phyloP scores from a whole-genome alignment of 1,140 invertebrate species.

The Drosophila leontia region DNA sequence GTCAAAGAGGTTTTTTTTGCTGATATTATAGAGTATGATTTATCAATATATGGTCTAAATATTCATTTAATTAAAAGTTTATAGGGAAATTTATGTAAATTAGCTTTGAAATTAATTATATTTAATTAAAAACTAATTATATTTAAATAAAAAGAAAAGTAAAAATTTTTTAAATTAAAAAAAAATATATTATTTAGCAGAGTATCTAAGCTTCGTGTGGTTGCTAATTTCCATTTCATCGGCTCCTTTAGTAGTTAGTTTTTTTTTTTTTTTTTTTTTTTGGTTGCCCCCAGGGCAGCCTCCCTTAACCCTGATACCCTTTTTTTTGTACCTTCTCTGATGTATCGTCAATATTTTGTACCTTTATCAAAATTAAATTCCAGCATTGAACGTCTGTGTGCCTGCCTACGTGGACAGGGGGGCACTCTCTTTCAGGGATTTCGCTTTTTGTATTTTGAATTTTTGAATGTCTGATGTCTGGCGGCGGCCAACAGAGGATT shows the following conservation, averaged over 20 bases:
- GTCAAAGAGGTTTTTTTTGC: too few species aligned
- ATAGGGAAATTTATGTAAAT: too few species aligned
- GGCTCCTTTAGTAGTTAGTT: conserved; percentile 13
- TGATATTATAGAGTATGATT: not conserved
- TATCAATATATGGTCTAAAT: too few species aligned
- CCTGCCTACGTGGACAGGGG: conserved; percentile 39
- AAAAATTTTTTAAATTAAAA: too few species aligned
- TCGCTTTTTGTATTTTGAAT: conserved; percentile 36
- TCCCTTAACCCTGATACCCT: not conserved
- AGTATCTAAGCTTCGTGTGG: conserved; percentile 14
- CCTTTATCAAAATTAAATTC: conserved; percentile 85
- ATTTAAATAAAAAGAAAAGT: too few species aligned
- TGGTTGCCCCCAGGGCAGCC: conserved; percentile 2
- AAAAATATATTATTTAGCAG: not conserved
- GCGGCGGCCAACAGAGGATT: not conserved
- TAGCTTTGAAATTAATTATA: too few species aligned
- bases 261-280: not conserved
- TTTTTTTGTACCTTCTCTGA: conserved; percentile 27
- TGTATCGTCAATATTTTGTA: conserved; percentile 84
- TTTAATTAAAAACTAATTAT: too few species aligned
- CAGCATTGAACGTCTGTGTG: conserved; percentile 44
- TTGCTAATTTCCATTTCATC: not conserved
- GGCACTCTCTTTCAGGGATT: conserved; percentile 2
- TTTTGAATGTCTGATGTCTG: conserved; percentile 61
- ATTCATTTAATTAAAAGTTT: too few species aligned